A percentile compares a stretch with the other conserved stretches of the same genome.
phyloP scores from a whole-genome alignment of 2,113 vertebrate genomes.

The Potamarius usumacintae region DNA sequence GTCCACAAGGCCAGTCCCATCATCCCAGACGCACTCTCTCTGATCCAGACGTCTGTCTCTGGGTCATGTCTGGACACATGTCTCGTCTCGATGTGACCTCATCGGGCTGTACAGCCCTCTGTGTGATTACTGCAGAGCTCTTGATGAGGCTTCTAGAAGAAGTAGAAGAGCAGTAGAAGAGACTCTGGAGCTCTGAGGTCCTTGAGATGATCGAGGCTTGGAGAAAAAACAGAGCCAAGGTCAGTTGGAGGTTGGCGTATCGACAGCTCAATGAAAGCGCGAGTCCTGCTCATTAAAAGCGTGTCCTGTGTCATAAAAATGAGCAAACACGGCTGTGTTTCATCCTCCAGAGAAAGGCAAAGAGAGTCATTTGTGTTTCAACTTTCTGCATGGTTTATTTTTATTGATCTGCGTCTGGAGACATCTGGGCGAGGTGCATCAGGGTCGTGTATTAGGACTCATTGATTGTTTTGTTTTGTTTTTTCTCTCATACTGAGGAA shows the following conservation, averaged over 20 bases:
- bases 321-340: slow-evolving; percentile 26
- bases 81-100: neutral
- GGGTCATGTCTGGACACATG: neutral
- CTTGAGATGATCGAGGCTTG: neutral
- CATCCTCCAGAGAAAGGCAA: slow-evolving; percentile 28
- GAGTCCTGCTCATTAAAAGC: slow-evolving; percentile 44
- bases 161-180: neutral
- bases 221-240: slow-evolving; percentile 19
- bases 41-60: slow-evolving; percentile 30
- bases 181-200: neutral
- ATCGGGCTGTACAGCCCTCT: neutral
- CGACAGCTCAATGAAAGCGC: slow-evolving; percentile 21
- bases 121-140: neutral
- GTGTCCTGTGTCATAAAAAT: slow-evolving; percentile 1
- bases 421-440: slow-evolving; percentile 28
- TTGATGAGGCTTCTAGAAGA: neutral
- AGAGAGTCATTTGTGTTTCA: slow-evolving; percentile 22
- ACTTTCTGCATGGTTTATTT: slow-evolving; percentile 45
- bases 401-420: slow-evolving; percentile 44
- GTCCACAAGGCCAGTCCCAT: neutral
- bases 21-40: slow-evolving; percentile 3
- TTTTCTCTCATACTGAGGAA: neutral
- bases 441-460: slow-evolving; percentile 11
- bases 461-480: neutral
- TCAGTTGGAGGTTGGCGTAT: slow-evolving; percentile 23